phyloP scores from a whole-genome alignment of 1,140 invertebrate genomes.

The Leptoteleia sp. region DNA sequence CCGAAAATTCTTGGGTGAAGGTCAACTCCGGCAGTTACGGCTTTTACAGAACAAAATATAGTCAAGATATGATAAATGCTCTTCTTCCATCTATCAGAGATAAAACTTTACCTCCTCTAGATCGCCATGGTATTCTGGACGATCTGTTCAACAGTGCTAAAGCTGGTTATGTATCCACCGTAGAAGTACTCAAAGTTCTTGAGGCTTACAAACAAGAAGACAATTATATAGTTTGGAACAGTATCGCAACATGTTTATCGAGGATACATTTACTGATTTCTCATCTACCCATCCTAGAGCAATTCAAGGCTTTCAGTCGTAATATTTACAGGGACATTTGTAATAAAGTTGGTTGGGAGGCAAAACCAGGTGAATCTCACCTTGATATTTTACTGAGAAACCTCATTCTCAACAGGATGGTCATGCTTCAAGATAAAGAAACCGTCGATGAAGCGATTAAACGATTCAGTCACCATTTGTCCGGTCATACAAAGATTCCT shows the following conservation, averaged over 20 bases:
- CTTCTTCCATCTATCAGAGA: conserved; percentile 90
- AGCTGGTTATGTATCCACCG: conserved; percentile 90
- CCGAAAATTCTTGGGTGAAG: conserved; percentile 92
- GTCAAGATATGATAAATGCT: conserved; percentile 87
- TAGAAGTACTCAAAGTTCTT: conserved; percentile 85
- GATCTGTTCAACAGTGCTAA: conserved; percentile 96
- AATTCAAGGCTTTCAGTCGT: conserved; percentile 88
- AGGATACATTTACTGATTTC: conserved; percentile 88
- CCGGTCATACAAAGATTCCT: conserved; percentile 83
- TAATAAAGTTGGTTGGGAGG: conserved; percentile 89
- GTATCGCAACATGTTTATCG: conserved; percentile 84
- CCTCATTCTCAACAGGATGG: conserved; percentile 90
- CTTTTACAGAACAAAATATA: conserved; percentile 94
- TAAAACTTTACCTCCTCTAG: conserved; percentile 91
- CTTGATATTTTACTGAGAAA: conserved; percentile 90
- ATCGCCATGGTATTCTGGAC: conserved; percentile 94
- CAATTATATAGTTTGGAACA: conserved; percentile 96
- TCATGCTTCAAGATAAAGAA: conserved; percentile 88
- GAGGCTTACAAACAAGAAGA: conserved; percentile 91
- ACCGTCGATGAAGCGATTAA: conserved; percentile 88
- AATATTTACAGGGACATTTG: conserved; percentile 87
- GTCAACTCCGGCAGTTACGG: conserved; percentile 91
- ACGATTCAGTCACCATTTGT: conserved; percentile 83
- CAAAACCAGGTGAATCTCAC: conserved; percentile 88
- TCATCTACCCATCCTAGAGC: conserved; percentile 88